These are phyloP conservation scores for Drosophila tani DNA, from an alignment of 1,140 invertebrate species.

Conservation along the genomic window DNA sequence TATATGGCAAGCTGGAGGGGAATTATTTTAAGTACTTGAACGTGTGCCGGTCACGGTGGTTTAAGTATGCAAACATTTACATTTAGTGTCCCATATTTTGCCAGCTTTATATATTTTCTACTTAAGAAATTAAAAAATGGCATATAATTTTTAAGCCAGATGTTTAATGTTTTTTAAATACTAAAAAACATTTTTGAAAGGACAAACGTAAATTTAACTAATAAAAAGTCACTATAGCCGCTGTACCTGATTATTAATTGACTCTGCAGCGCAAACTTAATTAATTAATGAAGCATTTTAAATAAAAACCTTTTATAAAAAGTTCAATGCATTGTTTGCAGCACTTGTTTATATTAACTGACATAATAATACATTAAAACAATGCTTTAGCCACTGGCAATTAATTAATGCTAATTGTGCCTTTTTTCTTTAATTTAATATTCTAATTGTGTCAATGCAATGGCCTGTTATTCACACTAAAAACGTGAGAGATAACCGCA, in stretches of 20 bases:
- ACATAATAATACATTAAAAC: conserved; percentile 1
- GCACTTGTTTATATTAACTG: neutral
- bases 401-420: conserved; percentile 29
- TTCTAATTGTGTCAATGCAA: conserved; percentile 21
- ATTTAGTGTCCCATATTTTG: neutral
- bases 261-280: neutral
- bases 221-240: too few relatives aligned
- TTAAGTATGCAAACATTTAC: neutral
- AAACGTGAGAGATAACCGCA: conserved; percentile 23
- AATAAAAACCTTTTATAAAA: neutral
- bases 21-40: neutral
- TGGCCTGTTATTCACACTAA: conserved; percentile 3
- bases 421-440: conserved; percentile 6
- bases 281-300: conserved; percentile 3
- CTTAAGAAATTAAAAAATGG: neutral
- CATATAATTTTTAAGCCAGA: neutral
- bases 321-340: conserved; percentile 5
- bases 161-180: neutral
- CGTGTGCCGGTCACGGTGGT: neutral
- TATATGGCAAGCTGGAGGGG: neutral
- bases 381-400: neutral
- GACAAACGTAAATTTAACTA: too few relatives aligned
- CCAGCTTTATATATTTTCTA: neutral
- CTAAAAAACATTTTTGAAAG: neutral
- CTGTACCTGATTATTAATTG: neutral